These are phyloP conservation scores for Drosophila pallidifrons DNA, from an alignment of 1,140 invertebrate genomes.

Conservation along the genomic window DNA sequence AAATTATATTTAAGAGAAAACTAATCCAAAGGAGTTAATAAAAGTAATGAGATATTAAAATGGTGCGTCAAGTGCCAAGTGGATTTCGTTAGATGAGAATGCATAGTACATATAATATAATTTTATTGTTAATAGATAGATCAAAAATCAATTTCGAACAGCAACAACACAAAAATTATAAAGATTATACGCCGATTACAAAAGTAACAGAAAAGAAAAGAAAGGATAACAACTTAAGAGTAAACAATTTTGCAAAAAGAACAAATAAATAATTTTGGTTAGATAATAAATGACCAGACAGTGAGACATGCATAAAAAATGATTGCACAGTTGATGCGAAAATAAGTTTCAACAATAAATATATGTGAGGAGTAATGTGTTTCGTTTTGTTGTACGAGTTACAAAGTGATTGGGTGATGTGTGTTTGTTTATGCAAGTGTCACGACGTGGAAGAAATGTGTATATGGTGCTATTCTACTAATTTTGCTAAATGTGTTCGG, in stretches of 20 bases:
- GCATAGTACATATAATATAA: neutral
- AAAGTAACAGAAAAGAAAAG: neutral
- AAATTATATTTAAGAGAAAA: neutral
- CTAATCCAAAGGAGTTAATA: neutral
- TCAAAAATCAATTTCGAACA: constrained; percentile 7
- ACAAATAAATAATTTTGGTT: constrained; percentile 37
- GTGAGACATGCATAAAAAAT: constrained; percentile 30
- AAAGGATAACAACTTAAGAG: neutral
- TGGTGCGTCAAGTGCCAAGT: neutral
- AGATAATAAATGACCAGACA: constrained; percentile 8
- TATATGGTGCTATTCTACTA: constrained; percentile 13
- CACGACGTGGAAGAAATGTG: too few species aligned
- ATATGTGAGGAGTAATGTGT: neutral
- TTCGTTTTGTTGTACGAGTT: neutral
- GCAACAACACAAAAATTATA: constrained; percentile 27
- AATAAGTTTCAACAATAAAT: constrained; percentile 21
- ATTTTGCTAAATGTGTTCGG: constrained; percentile 26
- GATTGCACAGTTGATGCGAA: constrained; percentile 12
- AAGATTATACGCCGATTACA: constrained; percentile 14
- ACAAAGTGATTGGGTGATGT: constrained; percentile 6
- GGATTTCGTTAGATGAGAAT: neutral
- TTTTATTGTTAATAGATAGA: constrained; percentile 11
- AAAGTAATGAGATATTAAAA: neutral
- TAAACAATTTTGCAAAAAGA: constrained; percentile 2
- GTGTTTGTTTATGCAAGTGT: neutral